phyloP scores from a whole-genome alignment of 1,140 invertebrate species.

The Leptopilina clavipes region DNA sequence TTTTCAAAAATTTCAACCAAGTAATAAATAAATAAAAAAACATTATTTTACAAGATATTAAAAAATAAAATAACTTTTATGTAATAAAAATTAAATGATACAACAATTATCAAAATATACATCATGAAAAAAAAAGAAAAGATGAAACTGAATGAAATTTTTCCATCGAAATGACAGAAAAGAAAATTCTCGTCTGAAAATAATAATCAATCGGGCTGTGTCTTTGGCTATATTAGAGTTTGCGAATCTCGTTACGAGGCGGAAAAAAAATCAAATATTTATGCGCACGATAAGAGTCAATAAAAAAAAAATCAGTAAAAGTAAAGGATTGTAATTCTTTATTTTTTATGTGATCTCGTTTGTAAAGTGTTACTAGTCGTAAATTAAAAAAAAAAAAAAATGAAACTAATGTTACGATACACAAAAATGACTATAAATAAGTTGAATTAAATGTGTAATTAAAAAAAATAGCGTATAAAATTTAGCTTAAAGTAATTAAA shows the following conservation, averaged over 20 bases:
- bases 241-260: neutral
- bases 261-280: constrained; percentile 13
- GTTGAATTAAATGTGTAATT: constrained; percentile 42
- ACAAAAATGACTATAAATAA: constrained; percentile 37
- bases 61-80: too few relatives aligned
- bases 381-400: constrained; percentile 42
- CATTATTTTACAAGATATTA: too few relatives aligned
- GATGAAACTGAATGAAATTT: neutral
- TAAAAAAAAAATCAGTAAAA: constrained; percentile 50
- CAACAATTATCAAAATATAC: neutral
- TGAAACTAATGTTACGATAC: constrained; percentile 39
- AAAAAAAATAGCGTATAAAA: constrained; percentile 7
- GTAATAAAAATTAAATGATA: too few relatives aligned
- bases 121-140: neutral
- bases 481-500: neutral
- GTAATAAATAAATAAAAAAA: too few relatives aligned
- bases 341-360: constrained; percentile 59
- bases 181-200: neutral
- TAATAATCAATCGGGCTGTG: constrained; percentile 24
- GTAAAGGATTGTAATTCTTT: constrained; percentile 50
- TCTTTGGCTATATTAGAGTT: neutral
- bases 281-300: constrained; percentile 40
- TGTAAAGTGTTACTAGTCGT: constrained; percentile 55
- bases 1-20: too few relatives aligned
- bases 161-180: constrained; percentile 20